Percentiles rank a stretch among this genome's conserved stretches.
Conservation (phyloP, 1,140 invertebrate genomes). For the Cotesia vestalis region DNA sequence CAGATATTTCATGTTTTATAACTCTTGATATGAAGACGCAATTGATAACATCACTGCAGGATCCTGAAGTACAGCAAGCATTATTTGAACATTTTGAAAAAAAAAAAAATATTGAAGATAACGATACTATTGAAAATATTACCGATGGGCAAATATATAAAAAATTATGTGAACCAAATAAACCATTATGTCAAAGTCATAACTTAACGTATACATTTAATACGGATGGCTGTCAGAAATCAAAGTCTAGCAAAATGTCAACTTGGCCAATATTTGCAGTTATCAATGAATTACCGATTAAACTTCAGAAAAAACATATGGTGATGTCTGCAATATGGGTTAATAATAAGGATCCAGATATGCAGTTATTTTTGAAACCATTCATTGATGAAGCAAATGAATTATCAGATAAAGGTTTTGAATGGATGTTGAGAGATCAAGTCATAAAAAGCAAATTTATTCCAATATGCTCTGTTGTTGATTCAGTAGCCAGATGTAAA, state of each 20-base stretch:
- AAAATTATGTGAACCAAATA: not conserved
- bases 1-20: too few relatives aligned
- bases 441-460: slow-evolving; percentile 35
- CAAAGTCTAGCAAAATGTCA: slow-evolving; percentile 23
- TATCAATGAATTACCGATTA: slow-evolving; percentile 36
- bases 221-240: slow-evolving; percentile 31
- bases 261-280: slow-evolving; percentile 40
- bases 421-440: slow-evolving; percentile 33
- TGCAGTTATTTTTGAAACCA: slow-evolving; percentile 37
- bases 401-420: slow-evolving; percentile 26
- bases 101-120: not conserved
- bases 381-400: slow-evolving; percentile 35
- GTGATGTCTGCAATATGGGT: slow-evolving; percentile 27
- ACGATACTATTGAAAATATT: slow-evolving; percentile 5
- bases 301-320: slow-evolving; percentile 8
- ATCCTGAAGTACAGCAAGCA: too few relatives aligned
- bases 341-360: slow-evolving; percentile 33
- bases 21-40: too few relatives aligned
- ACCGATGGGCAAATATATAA: slow-evolving; percentile 27
- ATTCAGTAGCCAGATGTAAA: slow-evolving; percentile 36
- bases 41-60: too few relatives aligned
- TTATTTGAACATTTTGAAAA: too few relatives aligned
- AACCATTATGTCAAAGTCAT: not conserved
- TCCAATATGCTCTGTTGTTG: slow-evolving; percentile 32
- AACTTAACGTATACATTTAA: slow-evolving; percentile 39